A percentile compares a stretch with the other conserved stretches of the same genome.
Evolutionary conservation across 2,888 invertebrate genomes (phyloP).

Genomic region (Agriopis aurantiaria): DNA sequence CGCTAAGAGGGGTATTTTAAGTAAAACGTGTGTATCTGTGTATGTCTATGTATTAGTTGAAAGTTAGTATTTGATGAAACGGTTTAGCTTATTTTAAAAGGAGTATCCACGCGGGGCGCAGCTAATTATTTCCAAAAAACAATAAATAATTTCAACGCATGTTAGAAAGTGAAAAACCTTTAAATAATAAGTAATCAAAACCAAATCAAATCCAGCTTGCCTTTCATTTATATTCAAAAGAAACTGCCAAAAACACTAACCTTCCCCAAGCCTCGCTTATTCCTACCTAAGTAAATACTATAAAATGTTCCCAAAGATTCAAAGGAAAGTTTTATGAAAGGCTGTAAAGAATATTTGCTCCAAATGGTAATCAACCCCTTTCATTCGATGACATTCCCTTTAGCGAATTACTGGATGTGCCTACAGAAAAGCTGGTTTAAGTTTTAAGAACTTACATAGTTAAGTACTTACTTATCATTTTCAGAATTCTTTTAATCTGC

Average conservation of each 20-base stretch:
- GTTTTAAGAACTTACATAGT: conserved; percentile 4
- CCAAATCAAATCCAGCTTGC: neutral
- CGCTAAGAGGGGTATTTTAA: too few relatives aligned
- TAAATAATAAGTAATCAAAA: neutral
- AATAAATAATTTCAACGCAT: too few relatives aligned
- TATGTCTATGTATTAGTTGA: too few relatives aligned
- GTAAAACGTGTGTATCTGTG: too few relatives aligned
- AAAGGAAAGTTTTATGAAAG: conserved; percentile 16
- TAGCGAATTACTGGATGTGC: conserved; percentile 54
- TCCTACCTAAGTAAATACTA: conserved; percentile 25
- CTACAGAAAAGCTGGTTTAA: conserved; percentile 35
- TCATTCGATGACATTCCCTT: conserved; percentile 57
- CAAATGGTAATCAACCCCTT: conserved; percentile 57
- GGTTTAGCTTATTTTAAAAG: too few relatives aligned
- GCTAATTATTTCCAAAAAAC: too few relatives aligned
- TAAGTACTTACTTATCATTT: too few relatives aligned
- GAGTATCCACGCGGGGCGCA: too few relatives aligned
- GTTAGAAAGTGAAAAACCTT: too few relatives aligned
- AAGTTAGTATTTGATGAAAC: too few relatives aligned
- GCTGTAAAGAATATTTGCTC: conserved; percentile 42
- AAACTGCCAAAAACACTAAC: neutral
- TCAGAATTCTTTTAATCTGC: too few relatives aligned
- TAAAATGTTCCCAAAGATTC: conserved; percentile 14
- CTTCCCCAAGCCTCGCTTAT: neutral
- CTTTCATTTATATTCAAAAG: neutral